Evolutionary conservation across 2,888 invertebrate species (phyloP).

Genomic region (Enchytraeus crypticus): DNA sequence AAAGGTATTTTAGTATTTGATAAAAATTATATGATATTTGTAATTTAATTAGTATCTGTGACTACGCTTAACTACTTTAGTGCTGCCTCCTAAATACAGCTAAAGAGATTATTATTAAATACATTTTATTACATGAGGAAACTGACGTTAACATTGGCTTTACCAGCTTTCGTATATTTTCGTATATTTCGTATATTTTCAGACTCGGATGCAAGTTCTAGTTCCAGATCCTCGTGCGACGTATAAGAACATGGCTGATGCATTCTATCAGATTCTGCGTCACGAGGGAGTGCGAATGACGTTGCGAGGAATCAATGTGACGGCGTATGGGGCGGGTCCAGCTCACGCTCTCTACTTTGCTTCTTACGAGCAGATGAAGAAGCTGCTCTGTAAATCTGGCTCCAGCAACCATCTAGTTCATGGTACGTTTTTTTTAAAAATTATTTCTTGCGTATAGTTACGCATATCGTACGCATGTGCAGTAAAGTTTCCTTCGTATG

Average conservation of each 20-base stretch:
- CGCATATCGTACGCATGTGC: too few relatives aligned
- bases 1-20: too few relatives aligned
- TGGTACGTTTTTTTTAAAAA: slow-evolving; percentile 14
- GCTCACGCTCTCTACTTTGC: slow-evolving; percentile 98
- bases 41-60: too few relatives aligned
- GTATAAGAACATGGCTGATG: slow-evolving; percentile 72
- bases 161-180: too few relatives aligned
- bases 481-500: too few relatives aligned
- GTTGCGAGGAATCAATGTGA: slow-evolving; percentile 77
- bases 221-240: slow-evolving; percentile 62
- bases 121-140: too few relatives aligned
- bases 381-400: slow-evolving; percentile 1
- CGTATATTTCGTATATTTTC: slow-evolving; percentile 50
- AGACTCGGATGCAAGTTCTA: slow-evolving; percentile 96
- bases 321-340: slow-evolving; percentile 89
- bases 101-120: too few relatives aligned
- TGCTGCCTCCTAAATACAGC: too few relatives aligned
- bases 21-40: too few relatives aligned
- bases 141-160: too few relatives aligned
- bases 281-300: slow-evolving; percentile 86
- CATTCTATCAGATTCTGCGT: slow-evolving; percentile 76
- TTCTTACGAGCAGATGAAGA: slow-evolving; percentile 85
- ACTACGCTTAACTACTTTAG: too few relatives aligned
- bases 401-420: slow-evolving; percentile 20
- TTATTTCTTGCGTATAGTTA: too few relatives aligned